Evolutionary conservation across 2,888 invertebrate genomes (phyloP), one percentile per base, ranked within the genome.

Genomic region (Ditula angustiorana): DNA sequence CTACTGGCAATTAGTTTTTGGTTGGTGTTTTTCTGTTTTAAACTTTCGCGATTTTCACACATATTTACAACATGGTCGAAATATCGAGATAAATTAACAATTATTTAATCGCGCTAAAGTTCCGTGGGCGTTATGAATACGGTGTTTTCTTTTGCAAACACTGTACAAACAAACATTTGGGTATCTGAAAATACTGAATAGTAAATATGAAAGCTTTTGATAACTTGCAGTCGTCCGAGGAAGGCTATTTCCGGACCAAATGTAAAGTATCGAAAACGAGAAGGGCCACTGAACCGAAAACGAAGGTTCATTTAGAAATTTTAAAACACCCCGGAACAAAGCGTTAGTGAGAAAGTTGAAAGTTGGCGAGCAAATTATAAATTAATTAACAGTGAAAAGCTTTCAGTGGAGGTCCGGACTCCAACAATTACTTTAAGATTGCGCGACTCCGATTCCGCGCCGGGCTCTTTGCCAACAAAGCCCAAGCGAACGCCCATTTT

Each of bases 361-460:
- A 86, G 79, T 84, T 83, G 82, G 84, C 83, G 78, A 76, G 81
- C 77, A 85, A 87, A 85, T 87, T 83, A 83, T 86, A 86, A 88
- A 90, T 88, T 89, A 89, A 89, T 90, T 87, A 88, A 88, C 86
- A 88, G 83, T 80, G 83, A 83, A 78, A 78, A 74, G 77, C 78
- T 78, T 75, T 68, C 59, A 65, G 76, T 69, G 66, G 75, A 77
- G 74, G 63, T 71, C 71, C 74, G 72, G 77, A 78, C 75, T 81
- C 79, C 78, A 77, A 83, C 86, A 87, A 87, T 86, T 85, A 85
- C 80, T 83, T 80, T 78, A 83, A 85, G 87, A 87, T 83, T 82
- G 82, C 79, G 76, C 74, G 74, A 76, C 80, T 81, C 74, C 78
- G 80, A 83, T 82, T 82, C 74, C 69, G 72, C 62, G 62, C 78